Base-by-base conservation (phyloP, 2,888 invertebrate species). In the Sarcophaga caerulescens region DNA sequence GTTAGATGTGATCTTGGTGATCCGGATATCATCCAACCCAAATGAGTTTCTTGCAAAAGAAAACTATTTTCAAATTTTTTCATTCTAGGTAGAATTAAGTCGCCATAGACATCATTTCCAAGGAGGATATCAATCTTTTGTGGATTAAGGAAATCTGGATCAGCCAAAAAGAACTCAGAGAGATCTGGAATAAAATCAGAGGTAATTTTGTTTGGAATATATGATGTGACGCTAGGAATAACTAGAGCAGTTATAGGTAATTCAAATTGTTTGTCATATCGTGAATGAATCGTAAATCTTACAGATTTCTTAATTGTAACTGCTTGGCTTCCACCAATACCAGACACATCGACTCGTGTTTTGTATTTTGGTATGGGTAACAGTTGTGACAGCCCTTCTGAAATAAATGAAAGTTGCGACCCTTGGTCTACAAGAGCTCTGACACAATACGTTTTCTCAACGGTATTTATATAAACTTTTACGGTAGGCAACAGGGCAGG, bases 391-490 rank as follows among this genome's bases (percentile, higher is more conserved):
- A 79, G 59, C 44, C 79, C 47, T 57, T 84, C 47, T 14, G 74
- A 78, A 19, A 84, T 84, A 65, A 84, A 70, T n/a, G 79, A 78
- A 3, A 75, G 21, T 45, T 84, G 79, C 1, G 84, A 73, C 10
- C 74, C 75, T 70, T 80, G 84, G 57, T 84, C 35, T 70, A 84
- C 45, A 12, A 84, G 75, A 2, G 71, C 84, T 60, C 74, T 84
- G 14, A 80, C 47, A 21, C 3, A 14, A 45, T 62, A 68, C 0
- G 1, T 73, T 25, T 6, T 3, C 4, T 12, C 69, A 1, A n/a
- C 1, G 10, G 65, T 65, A n/a, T 78, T 62, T 8, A 71, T 44
- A n/a, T 74, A 21, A 3, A 74, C 83, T 25, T 68, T 69, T 12
- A 76, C 66, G 0, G 84, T 84, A 8, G 84, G 71, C 19, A 84